Percentiles rank a stretch among this genome's conserved stretches.
phyloP scores from a whole-genome alignment of 2,113 vertebrate genomes.

The Zosterops japonicus region DNA sequence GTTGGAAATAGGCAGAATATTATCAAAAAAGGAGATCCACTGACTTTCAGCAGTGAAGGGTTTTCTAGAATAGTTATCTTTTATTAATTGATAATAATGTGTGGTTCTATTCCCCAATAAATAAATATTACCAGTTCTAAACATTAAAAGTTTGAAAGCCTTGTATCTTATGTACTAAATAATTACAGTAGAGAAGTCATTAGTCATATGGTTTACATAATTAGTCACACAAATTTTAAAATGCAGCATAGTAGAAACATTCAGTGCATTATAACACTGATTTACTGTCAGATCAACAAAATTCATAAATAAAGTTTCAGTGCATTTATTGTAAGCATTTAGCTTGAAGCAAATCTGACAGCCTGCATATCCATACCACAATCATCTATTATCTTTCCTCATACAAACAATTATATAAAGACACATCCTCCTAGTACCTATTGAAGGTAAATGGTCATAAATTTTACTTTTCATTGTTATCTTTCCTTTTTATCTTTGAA shows the following conservation, averaged over 20 bases:
- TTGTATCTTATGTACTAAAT: conserved; percentile 14
- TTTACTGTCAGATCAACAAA: conserved; percentile 31
- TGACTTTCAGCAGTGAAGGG: neutral
- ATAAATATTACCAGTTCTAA: neutral
- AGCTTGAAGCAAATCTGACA: neutral
- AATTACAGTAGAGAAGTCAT: conserved; percentile 35
- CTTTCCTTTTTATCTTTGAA: neutral
- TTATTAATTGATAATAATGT: neutral
- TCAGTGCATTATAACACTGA: conserved; percentile 23
- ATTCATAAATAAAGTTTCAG: neutral
- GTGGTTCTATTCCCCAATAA: neutral
- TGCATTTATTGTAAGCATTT: conserved; percentile 12
- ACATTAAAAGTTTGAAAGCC: neutral
- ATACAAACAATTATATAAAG: neutral
- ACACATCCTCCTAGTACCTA: neutral
- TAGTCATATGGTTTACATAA: conserved; percentile 43
- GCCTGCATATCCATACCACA: neutral
- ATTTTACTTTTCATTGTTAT: neutral
- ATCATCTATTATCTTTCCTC: neutral
- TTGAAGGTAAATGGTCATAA: neutral
- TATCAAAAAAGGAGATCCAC: neutral
- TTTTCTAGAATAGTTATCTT: neutral
- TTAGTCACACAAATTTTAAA: conserved; percentile 27
- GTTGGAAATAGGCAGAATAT: neutral
- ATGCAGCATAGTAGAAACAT: neutral